Conservation (phyloP, 1,140 invertebrate species). For the Holcopasites calliopsidis region DNA sequence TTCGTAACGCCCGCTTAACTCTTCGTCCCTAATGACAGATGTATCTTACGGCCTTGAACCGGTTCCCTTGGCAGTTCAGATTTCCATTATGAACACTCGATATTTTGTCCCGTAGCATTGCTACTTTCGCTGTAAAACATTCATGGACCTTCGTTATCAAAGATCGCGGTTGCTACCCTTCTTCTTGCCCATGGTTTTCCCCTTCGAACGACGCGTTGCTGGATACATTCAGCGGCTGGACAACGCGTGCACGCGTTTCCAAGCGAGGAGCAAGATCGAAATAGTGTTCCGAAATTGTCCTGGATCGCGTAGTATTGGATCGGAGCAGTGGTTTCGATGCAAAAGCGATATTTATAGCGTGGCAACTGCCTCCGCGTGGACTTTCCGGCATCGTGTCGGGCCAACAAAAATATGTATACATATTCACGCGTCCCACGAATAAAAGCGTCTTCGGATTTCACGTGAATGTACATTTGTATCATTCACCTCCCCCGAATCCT, state of each 20-base stretch:
- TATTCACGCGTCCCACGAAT: conserved; percentile 56
- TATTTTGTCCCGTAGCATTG: background rate
- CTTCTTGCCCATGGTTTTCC: background rate
- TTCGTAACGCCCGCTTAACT: background rate
- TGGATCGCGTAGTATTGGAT: conserved; percentile 69
- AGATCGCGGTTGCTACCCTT: background rate
- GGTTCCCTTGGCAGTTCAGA: conserved; percentile 54
- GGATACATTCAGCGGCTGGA: too few species aligned
- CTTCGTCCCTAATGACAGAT: background rate
- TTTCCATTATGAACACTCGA: conserved; percentile 13
- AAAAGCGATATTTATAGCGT: conserved; percentile 78
- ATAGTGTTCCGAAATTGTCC: conserved; percentile 41
- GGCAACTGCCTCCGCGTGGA: conserved; percentile 64
- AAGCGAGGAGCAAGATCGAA: background rate
- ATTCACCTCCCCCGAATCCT: background rate
- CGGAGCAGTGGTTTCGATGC: conserved; percentile 71
- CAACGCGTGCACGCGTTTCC: background rate
- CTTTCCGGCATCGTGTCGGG: conserved; percentile 73
- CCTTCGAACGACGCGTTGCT: background rate
- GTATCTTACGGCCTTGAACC: background rate
- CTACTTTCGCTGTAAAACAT: background rate
- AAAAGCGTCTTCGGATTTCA: conserved; percentile 47
- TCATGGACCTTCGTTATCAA: background rate
- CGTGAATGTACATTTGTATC: background rate
- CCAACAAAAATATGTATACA: conserved; percentile 77